phyloP scores from a whole-genome alignment of 2,888 invertebrate genomes.

The Drosophila prolongata region DNA sequence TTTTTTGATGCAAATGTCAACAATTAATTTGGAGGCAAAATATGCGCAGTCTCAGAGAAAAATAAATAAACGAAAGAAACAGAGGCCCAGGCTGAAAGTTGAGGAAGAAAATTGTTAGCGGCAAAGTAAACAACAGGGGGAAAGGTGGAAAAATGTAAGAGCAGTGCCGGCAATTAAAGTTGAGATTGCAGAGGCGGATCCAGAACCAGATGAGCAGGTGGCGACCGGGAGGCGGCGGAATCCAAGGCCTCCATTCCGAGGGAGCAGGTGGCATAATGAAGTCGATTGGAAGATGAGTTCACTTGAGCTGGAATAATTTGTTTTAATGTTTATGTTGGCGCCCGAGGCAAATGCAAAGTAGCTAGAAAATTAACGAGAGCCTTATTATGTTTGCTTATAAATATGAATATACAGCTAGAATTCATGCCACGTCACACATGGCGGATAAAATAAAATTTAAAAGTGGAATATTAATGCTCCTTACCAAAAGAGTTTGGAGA shows the following conservation, averaged over 20 bases:
- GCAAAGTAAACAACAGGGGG: conserved; percentile 29
- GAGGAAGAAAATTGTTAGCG: conserved; percentile 21
- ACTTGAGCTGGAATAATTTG: conserved; percentile 40
- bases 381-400: conserved; percentile 23
- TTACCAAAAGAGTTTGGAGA: neutral
- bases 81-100: conserved; percentile 8
- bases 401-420: conserved; percentile 10
- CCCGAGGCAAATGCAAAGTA: conserved; percentile 8
- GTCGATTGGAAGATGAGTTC: conserved; percentile 46
- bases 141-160: conserved; percentile 8
- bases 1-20: conserved; percentile 48
- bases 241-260: conserved; percentile 10
- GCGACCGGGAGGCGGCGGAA: conserved; percentile 9
- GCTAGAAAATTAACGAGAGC: conserved; percentile 29
- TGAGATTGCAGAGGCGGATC: conserved; percentile 24
- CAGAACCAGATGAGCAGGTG: conserved; percentile 26
- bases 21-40: conserved; percentile 51
- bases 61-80: conserved; percentile 34
- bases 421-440: conserved; percentile 4
- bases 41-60: conserved; percentile 48
- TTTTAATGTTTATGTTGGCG: conserved; percentile 36
- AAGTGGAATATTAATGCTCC: neutral
- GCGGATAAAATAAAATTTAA: conserved; percentile 4
- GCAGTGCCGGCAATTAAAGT: conserved; percentile 44
- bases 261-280: conserved; percentile 38